These are phyloP conservation scores for Amaurobius ferox DNA, from an alignment of 2,888 invertebrate species.

Conservation along the genomic window DNA sequence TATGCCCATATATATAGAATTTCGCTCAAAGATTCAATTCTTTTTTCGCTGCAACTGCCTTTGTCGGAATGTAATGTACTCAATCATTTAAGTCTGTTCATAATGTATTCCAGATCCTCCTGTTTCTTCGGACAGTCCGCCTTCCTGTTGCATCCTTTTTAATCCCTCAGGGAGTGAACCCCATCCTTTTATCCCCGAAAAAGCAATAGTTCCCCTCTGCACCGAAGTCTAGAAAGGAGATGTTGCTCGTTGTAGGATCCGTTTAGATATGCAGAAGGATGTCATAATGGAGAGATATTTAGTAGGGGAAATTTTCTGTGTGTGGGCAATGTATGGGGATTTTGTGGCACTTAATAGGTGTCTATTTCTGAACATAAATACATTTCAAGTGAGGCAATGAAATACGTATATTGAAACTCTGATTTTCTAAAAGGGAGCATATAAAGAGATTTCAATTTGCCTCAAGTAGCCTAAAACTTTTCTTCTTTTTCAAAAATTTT, in stretches of 20 bases:
- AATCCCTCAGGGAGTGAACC: constrained; percentile 17
- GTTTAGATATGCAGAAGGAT: not conserved
- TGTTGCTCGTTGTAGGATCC: not conserved
- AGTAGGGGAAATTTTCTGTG: not conserved
- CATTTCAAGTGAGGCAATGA: not conserved
- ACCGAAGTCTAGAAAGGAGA: not conserved
- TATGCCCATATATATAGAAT: constrained; percentile 37
- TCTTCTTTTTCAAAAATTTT: too few species aligned
- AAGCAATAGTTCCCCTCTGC: not conserved
- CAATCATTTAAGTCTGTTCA: constrained; percentile 63
- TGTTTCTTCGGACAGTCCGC: constrained; percentile 22
- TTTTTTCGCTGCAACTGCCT: constrained; percentile 15
- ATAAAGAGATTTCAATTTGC: too few species aligned
- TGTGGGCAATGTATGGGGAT: not conserved
- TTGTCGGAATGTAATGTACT: constrained; percentile 57
- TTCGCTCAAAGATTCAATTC: constrained; percentile 55
- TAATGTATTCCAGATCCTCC: constrained; percentile 70
- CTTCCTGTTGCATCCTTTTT: constrained; percentile 32
- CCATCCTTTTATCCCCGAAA: constrained; percentile 4
- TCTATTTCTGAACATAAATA: not conserved
- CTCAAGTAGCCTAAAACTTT: too few species aligned
- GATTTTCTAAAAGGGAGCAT: too few species aligned
- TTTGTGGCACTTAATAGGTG: not conserved
- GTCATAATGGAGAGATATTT: constrained; percentile 5
- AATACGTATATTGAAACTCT: not conserved